Base-by-base conservation (phyloP, 1,140 invertebrate genomes). In the Copidosoma floridanum region DNA sequence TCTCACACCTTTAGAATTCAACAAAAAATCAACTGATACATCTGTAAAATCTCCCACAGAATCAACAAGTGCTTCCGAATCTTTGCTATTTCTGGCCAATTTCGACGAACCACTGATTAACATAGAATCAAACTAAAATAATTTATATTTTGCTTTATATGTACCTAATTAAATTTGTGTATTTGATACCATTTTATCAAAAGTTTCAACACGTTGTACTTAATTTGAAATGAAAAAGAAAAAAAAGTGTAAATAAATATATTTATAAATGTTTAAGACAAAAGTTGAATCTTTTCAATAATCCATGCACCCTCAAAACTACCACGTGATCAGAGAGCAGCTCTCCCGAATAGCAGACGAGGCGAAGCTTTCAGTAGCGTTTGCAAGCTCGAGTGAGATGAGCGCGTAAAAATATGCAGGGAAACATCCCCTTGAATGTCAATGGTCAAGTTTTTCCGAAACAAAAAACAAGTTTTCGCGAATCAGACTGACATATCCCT, bases 201-300 rank as follows among this genome's bases (percentile, higher is more conserved):
- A n/a, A n/a, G n/a, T n/a, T n/a, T n/a, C n/a, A n/a, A n/a, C n/a
- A n/a, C n/a, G n/a, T 61, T 54, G 43, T 61, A 61, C 51, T 51
- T 62, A 56, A 56, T 56, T 18, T 27, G 44, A 57, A 35, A 47
- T 55, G 52, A 47, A 48, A 38, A 46, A 32, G 7, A 14, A 16
- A 41, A 8, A 16, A n/a, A 6, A 41, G 16, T 62, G 60, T 62
- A 62, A 62, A 62, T 62, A 62, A 62, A 62, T 56, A 56, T 37
- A 21, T 56, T 44, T 56, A 56, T 62, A 56, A 56, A 62, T 57
- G 53, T 62, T 60, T n/a, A n/a, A n/a, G n/a, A n/a, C n/a, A n/a
- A n/a, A n/a, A n/a, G n/a, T n/a, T n/a, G n/a, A n/a, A n/a, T n/a
- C n/a, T n/a, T n/a, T n/a, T n/a, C n/a, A n/a, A n/a, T 26, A 26